Percentiles rank a stretch among this genome's conserved stretches.
Conservation (phyloP, 2,888 invertebrate genomes). For the Dione vanillae region DNA sequence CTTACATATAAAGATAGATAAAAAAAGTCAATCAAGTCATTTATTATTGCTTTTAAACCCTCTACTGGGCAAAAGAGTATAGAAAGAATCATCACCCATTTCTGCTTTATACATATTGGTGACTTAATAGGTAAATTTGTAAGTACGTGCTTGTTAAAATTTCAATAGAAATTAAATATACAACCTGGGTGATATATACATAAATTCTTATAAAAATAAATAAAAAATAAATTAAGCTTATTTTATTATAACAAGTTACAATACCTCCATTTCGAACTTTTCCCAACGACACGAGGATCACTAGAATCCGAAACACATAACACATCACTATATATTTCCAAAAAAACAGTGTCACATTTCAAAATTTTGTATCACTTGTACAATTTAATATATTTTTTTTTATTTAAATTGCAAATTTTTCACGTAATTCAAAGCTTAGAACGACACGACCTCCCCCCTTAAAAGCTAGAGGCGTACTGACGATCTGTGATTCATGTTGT, state of each 20-base stretch:
- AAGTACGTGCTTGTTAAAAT: no score
- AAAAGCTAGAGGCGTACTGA: slow-evolving; percentile 60
- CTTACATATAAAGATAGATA: background rate
- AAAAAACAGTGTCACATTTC: slow-evolving; percentile 30
- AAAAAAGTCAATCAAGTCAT: background rate
- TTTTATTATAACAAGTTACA: slow-evolving; percentile 14
- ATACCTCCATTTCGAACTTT: slow-evolving; percentile 73
- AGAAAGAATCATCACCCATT: background rate
- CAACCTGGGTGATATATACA: no score
- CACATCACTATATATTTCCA: slow-evolving; percentile 63
- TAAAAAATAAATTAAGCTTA: background rate
- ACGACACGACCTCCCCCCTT: slow-evolving; percentile 43
- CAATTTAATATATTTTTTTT: no score
- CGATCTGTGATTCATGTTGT: slow-evolving; percentile 41
- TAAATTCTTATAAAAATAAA: background rate
- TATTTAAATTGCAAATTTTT: slow-evolving; percentile 3
- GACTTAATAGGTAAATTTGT: no score
- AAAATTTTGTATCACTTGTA: slow-evolving; percentile 6
- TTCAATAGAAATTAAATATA: no score
- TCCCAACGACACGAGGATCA: slow-evolving; percentile 61
- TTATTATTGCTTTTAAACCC: background rate
- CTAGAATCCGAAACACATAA: slow-evolving; percentile 60
- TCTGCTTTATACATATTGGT: no score
- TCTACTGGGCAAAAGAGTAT: background rate
- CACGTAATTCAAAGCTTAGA: slow-evolving; percentile 31